Percentiles rank a stretch among this genome's conserved stretches.
These are phyloP conservation scores for Phylloscopus collybita DNA, from an alignment of 2,797 vertebrate species.

Conservation along the genomic window DNA sequence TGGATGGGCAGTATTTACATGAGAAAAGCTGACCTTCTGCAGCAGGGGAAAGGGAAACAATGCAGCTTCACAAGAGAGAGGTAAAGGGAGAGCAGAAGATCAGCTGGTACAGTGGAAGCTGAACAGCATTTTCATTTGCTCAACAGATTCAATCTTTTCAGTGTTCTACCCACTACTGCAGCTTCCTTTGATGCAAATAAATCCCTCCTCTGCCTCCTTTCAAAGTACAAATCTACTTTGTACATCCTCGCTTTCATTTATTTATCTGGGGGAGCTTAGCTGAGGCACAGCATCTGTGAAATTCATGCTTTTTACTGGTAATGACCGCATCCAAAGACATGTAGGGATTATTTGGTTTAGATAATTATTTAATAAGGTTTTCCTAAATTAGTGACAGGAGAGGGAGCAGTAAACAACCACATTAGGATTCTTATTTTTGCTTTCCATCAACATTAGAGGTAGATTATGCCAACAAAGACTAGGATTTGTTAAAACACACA, in stretches of 20 bases:
- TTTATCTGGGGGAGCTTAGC: constrained; percentile 27
- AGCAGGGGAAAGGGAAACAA: constrained; percentile 18
- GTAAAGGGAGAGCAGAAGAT: constrained; percentile 1
- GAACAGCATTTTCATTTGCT: constrained; percentile 21
- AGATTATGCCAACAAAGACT: constrained; percentile 1
- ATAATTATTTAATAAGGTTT: constrained; percentile 43
- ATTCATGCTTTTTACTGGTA: constrained; percentile 12
- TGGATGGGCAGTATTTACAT: constrained; percentile 24
- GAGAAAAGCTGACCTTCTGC: constrained; percentile 47
- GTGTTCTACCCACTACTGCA: constrained; percentile 47
- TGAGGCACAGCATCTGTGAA: constrained; percentile 39
- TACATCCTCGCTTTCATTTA: constrained; percentile 27
- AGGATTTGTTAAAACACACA: constrained; percentile 26
- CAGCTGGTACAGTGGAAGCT: constrained; percentile 28
- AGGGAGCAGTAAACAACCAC: constrained; percentile 14
- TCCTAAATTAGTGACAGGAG: constrained; percentile 14
- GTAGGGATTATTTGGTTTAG: constrained; percentile 19
- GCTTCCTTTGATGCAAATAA: constrained; percentile 61
- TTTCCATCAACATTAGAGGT: neutral
- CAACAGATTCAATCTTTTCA: constrained; percentile 51
- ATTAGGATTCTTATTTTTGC: constrained; percentile 10
- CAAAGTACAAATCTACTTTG: constrained; percentile 58
- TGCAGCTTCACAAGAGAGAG: constrained; percentile 14
- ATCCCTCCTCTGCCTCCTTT: constrained; percentile 53
- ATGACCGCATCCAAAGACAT: neutral